phyloP scores from a whole-genome alignment of 92 coral and sea anemone species.

The Plumapathes pennacea region DNA sequence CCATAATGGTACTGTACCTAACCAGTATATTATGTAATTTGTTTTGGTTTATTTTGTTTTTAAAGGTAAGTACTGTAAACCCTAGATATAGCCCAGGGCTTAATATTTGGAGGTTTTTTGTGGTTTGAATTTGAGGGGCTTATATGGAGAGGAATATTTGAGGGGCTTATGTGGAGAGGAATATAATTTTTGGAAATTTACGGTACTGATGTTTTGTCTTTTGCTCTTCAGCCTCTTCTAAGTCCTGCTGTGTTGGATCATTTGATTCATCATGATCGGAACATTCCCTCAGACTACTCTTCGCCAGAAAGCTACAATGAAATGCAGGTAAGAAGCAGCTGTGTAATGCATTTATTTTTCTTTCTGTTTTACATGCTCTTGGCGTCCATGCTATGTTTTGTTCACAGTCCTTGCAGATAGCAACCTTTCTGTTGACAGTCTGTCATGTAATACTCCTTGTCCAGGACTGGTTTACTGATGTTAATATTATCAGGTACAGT shows the following conservation, averaged over 20 bases:
- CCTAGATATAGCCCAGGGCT: too few relatives aligned
- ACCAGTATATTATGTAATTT: too few relatives aligned
- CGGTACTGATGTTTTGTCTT: too few relatives aligned
- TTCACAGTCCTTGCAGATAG: conserved; percentile 87
- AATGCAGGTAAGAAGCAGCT: conserved; percentile 70
- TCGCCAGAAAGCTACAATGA: conserved; percentile 97
- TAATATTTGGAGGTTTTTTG: too few relatives aligned
- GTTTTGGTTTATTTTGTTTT: too few relatives aligned
- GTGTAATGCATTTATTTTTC: neutral
- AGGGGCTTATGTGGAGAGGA: too few relatives aligned
- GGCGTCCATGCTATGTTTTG: too few relatives aligned
- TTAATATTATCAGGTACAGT: conserved; percentile 78
- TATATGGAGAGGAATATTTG: too few relatives aligned
- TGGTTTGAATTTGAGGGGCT: too few relatives aligned
- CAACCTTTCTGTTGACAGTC: conserved; percentile 86
- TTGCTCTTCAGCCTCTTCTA: conserved; percentile 62
- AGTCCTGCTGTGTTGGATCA: conserved; percentile 91
- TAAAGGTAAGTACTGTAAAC: too few relatives aligned
- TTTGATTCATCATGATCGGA: conserved; percentile 91
- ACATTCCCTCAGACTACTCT: conserved; percentile 91
- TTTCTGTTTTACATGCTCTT: neutral
- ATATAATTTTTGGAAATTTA: too few relatives aligned
- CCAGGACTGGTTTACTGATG: conserved; percentile 96
- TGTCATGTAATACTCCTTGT: conserved; percentile 92
- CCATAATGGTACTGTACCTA: too few relatives aligned